Evolutionary conservation across 2,113 vertebrate species (phyloP).

Genomic region (Pogonocichla stellata): DNA sequence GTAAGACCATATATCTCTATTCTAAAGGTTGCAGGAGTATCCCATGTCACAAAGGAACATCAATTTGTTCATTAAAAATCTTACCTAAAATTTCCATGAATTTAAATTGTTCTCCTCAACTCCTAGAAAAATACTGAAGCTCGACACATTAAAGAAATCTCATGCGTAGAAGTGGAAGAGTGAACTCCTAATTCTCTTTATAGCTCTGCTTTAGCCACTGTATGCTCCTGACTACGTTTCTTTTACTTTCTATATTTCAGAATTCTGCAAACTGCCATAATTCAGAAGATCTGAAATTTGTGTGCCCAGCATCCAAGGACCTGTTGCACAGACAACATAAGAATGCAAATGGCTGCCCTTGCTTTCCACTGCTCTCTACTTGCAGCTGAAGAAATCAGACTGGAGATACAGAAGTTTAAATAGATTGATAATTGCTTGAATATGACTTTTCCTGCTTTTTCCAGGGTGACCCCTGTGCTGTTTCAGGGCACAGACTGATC

Average conservation of each 20-base stretch:
- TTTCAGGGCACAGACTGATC: not conserved
- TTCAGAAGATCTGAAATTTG: not conserved
- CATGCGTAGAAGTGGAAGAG: not conserved
- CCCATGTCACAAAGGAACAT: not conserved
- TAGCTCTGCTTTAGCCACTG: not conserved
- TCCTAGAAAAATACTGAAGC: not conserved
- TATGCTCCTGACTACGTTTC: not conserved
- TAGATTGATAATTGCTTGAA: not conserved
- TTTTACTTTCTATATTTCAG: not conserved
- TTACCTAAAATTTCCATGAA: not conserved
- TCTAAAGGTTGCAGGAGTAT: not conserved
- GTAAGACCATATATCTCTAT: not conserved
- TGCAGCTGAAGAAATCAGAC: not conserved
- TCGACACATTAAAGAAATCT: not conserved
- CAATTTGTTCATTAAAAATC: not conserved
- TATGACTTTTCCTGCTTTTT: not conserved
- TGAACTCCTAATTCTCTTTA: not conserved
- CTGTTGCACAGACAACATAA: not conserved
- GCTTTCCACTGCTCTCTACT: not conserved
- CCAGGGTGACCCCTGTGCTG: rapidly evolving
- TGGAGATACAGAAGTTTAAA: not conserved
- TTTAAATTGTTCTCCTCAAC: not conserved
- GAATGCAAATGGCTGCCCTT: not conserved
- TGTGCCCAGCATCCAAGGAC: not conserved
- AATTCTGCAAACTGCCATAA: not conserved